A percentile compares a stretch with the other conserved stretches of the same genome.
Conservation (phyloP, 1,140 invertebrate species). For the Diachasmimorpha longicaudata region DNA sequence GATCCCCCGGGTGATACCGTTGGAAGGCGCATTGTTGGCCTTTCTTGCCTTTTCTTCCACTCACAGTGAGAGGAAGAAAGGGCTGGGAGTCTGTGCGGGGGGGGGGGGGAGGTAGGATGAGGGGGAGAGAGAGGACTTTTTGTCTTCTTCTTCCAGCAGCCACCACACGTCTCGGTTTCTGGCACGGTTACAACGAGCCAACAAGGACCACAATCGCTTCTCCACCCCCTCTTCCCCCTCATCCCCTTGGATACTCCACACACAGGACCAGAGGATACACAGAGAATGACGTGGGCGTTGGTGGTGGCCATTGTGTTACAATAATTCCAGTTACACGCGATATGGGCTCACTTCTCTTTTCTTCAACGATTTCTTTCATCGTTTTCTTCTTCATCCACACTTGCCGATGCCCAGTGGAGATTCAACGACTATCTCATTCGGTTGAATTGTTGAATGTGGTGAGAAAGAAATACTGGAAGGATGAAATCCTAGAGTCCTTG, state of each 20-base stretch:
- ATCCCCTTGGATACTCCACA: background rate
- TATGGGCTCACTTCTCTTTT: slow-evolving; percentile 21
- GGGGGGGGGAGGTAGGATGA: background rate
- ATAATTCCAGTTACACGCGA: slow-evolving; percentile 50
- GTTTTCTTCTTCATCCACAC: background rate
- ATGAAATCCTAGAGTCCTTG: slow-evolving; percentile 47
- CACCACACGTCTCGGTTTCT: background rate
- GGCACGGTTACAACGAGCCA: slow-evolving; percentile 5
- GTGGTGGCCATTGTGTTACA: slow-evolving; percentile 42
- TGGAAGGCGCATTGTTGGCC: slow-evolving; percentile 26
- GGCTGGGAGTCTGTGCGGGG: background rate
- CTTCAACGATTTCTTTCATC: background rate
- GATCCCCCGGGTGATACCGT: slow-evolving; percentile 21
- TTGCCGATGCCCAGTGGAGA: background rate
- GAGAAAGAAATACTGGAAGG: background rate
- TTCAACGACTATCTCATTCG: slow-evolving; percentile 3
- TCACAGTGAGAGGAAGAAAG: background rate
- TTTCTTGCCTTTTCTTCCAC: background rate
- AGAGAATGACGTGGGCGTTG: slow-evolving; percentile 9
- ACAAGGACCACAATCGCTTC: background rate
- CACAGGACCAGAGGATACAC: background rate
- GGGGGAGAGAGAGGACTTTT: background rate
- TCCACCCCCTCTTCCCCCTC: background rate
- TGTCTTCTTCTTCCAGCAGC: background rate
- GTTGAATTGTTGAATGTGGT: slow-evolving; percentile 3